Percentiles rank a stretch among this genome's conserved stretches.
phyloP scores from a whole-genome alignment of 2,888 invertebrate genomes.

The Danaus chrysippus region DNA sequence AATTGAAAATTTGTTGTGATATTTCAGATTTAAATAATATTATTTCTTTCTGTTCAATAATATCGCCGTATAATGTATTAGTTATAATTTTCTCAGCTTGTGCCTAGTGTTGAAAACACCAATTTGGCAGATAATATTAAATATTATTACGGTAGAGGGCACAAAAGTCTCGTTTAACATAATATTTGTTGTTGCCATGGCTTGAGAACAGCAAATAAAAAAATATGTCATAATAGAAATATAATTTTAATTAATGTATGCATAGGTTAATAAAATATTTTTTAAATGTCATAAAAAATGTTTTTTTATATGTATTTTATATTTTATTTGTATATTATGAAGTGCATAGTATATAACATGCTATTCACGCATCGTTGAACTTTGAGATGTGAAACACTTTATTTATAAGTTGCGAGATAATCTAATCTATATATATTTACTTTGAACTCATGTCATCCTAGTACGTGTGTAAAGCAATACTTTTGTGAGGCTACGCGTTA shows the following conservation, averaged over 20 bases:
- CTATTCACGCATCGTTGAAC: no score
- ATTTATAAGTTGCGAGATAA: neutral
- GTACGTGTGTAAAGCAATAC: constrained; percentile 12
- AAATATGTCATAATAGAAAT: no score
- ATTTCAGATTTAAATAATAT: neutral
- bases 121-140: constrained; percentile 19
- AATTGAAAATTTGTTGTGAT: neutral
- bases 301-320: no score
- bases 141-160: constrained; percentile 35
- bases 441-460: neutral
- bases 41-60: neutral
- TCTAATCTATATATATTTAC: constrained; percentile 7
- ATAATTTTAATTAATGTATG: no score
- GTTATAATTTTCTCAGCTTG: constrained; percentile 4
- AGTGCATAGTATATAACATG: no score
- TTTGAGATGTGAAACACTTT: no score
- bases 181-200: constrained; percentile 3
- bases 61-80: neutral
- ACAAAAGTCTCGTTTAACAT: constrained; percentile 30
- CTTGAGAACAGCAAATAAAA: neutral
- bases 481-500: constrained; percentile 11
- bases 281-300: no score
- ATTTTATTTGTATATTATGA: no score
- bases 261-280: no score
- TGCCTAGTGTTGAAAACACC: constrained; percentile 26